Conservation (phyloP, 2,113 vertebrate species). For the Geothlypis trichas region DNA sequence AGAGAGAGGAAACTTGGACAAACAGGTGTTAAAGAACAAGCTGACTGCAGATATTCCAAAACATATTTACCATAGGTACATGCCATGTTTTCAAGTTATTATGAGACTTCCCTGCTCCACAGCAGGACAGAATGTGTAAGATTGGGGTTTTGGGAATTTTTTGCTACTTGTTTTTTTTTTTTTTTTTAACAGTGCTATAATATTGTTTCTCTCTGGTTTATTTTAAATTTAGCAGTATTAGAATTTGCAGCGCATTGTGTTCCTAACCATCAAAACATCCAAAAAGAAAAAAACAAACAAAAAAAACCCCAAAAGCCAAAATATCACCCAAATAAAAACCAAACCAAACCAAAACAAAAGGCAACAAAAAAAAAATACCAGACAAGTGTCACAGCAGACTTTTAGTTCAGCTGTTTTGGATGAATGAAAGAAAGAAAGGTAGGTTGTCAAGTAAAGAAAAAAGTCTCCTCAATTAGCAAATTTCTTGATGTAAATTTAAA, state of each 20-base stretch:
- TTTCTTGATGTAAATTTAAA: not conserved
- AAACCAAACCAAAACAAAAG: too few species aligned
- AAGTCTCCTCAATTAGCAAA: not conserved
- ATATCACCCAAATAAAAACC: too few species aligned
- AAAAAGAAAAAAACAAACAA: too few species aligned
- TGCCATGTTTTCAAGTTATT: not conserved
- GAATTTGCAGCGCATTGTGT: accelerated
- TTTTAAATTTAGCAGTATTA: not conserved
- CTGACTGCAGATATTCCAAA: not conserved
- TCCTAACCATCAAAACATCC: not conserved
- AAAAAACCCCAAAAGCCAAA: too few species aligned
- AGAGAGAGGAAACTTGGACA: not conserved
- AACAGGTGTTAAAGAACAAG: not conserved
- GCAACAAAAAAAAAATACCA: not conserved
- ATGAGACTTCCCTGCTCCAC: not conserved
- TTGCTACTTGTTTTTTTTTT: too few species aligned
- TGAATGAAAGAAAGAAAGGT: not conserved
- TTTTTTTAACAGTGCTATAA: not conserved
- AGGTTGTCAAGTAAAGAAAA: not conserved
- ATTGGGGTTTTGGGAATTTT: not conserved
- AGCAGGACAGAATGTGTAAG: accelerated
- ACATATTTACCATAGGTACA: not conserved
- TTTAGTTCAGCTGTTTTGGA: not conserved
- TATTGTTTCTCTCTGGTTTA: not conserved
- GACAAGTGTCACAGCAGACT: not conserved